A percentile compares a stretch with the other conserved stretches of the same genome.
Evolutionary conservation across 2,113 vertebrate genomes (phyloP).

Genomic region (Brachyhypopomus occidentalis): DNA sequence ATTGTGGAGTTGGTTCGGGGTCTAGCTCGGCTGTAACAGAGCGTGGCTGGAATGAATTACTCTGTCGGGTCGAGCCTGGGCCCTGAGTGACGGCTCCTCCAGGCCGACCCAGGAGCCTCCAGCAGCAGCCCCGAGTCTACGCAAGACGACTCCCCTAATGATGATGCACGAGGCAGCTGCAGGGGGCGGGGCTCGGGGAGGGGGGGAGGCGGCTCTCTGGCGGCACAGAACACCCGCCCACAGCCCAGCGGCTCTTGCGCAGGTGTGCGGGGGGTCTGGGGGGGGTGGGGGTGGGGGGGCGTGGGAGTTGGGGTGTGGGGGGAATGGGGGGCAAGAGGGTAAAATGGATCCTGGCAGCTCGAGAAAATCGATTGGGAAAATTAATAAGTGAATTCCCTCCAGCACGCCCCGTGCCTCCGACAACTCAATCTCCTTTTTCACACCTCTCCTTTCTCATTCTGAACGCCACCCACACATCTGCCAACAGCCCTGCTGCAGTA

Average conservation of each 20-base stretch:
- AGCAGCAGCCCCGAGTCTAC: slow-evolving; percentile 28
- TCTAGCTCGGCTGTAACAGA: slow-evolving; percentile 52
- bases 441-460: slow-evolving; percentile 38
- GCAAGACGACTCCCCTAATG: slow-evolving; percentile 57
- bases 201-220: neutral
- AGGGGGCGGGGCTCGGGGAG: neutral
- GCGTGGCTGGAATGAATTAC: slow-evolving; percentile 59
- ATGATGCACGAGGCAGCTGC: slow-evolving; percentile 57
- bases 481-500: slow-evolving; percentile 24
- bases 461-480: slow-evolving; percentile 55
- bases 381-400: slow-evolving; percentile 56
- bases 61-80: slow-evolving; percentile 50
- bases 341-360: slow-evolving; percentile 47
- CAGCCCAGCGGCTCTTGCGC: neutral
- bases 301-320: neutral
- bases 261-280: slow-evolving; percentile 1
- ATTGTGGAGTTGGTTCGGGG: slow-evolving; percentile 13
- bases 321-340: slow-evolving; percentile 22
- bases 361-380: slow-evolving; percentile 57
- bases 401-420: slow-evolving; percentile 17
- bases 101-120: slow-evolving; percentile 37
- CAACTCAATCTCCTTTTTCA: slow-evolving; percentile 51
- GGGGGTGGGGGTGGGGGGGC: neutral
- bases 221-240: neutral
- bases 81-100: slow-evolving; percentile 54